Percentiles rank a stretch among this genome's conserved stretches.
Conservation (phyloP, 2,888 invertebrate species). For the Yponomeuta evonymella region DNA sequence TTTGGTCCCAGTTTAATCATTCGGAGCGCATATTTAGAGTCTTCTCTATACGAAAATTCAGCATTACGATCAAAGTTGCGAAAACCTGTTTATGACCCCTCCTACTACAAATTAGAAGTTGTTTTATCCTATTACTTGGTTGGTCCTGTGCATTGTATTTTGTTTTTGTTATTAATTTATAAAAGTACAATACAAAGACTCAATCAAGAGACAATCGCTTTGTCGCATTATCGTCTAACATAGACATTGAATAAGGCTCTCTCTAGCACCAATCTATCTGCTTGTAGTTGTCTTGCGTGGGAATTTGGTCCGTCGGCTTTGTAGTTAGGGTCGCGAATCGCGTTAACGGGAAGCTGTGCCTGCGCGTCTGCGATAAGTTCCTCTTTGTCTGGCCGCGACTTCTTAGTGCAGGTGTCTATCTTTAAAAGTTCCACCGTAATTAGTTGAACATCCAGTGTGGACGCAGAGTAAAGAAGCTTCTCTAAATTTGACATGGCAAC, state of each 20-base stretch:
- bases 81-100: constrained; percentile 17
- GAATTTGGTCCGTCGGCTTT: neutral
- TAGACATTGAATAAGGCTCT: constrained; percentile 56
- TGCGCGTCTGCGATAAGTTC: constrained; percentile 70
- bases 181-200: constrained; percentile 27
- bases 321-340: constrained; percentile 45
- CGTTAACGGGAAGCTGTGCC: constrained; percentile 37
- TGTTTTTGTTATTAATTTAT: constrained; percentile 10
- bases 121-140: neutral
- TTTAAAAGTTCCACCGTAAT: constrained; percentile 72
- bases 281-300: neutral
- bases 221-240: constrained; percentile 44
- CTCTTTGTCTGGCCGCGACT: constrained; percentile 66
- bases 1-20: constrained; percentile 51
- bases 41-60: constrained; percentile 44
- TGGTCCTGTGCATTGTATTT: neutral
- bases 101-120: neutral
- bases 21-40: constrained; percentile 49
- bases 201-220: constrained; percentile 43
- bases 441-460: constrained; percentile 69
- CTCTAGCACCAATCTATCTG: constrained; percentile 46
- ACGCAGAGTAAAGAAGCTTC: constrained; percentile 67
- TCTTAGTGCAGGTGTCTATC: constrained; percentile 72
- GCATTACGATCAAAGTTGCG: constrained; percentile 44
- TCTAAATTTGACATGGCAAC: constrained; percentile 67